These are phyloP conservation scores for Acrossocheilus fasciatus DNA, from an alignment of 2,797 vertebrate genomes.

Conservation along the genomic window DNA sequence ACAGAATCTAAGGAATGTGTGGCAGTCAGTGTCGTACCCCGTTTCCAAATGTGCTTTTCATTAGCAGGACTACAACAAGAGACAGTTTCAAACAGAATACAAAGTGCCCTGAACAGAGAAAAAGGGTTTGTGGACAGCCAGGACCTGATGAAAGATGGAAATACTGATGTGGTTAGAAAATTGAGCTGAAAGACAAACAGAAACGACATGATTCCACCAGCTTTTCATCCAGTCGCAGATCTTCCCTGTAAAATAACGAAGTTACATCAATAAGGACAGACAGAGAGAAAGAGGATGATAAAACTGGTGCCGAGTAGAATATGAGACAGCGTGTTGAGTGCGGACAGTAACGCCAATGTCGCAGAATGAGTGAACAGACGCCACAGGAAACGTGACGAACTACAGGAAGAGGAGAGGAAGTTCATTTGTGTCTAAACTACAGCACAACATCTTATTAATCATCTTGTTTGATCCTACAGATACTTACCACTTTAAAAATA, in stretches of 20 bases:
- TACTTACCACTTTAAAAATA: constrained; percentile 1
- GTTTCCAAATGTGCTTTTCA: constrained; percentile 47
- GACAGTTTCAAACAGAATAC: constrained; percentile 1
- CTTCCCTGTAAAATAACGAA: constrained; percentile 28
- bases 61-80: constrained; percentile 56
- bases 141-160: constrained; percentile 46
- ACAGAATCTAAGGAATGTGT: constrained; percentile 84
- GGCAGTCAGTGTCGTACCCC: constrained; percentile 72
- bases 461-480: background rate
- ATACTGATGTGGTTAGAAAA: constrained; percentile 36
- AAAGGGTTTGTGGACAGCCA: constrained; percentile 1
- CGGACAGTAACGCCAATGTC: background rate
- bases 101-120: constrained; percentile 26
- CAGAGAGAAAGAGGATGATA: background rate
- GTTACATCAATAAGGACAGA: constrained; percentile 24
- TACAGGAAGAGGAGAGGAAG: constrained; percentile 8
- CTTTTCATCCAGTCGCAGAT: background rate
- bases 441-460: background rate
- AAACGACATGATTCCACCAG: constrained; percentile 7
- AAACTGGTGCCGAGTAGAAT: background rate
- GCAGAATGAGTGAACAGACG: constrained; percentile 1
- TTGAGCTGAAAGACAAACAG: constrained; percentile 31
- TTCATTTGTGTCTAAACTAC: constrained; percentile 14
- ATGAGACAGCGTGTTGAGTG: constrained; percentile 42
- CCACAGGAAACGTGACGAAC: constrained; percentile 18